Percentiles rank a stretch among this genome's conserved stretches.
Conservation (phyloP, 2,888 invertebrate genomes). For the Lysandra bellargus region DNA sequence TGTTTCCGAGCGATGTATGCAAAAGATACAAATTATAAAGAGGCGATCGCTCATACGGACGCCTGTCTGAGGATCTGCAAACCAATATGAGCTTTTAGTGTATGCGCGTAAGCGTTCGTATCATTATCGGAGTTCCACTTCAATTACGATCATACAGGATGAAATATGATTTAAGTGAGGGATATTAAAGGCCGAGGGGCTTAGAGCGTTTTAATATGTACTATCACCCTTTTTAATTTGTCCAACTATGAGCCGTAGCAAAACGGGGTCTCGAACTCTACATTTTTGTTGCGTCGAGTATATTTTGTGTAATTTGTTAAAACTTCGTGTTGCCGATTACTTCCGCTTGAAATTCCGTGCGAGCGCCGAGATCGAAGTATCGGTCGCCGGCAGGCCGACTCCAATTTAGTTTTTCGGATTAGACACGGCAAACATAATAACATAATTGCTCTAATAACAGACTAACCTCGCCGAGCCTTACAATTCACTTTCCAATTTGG, state of each 20-base stretch:
- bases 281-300: conserved; percentile 52
- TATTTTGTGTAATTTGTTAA: conserved; percentile 69
- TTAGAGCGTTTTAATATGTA: conserved; percentile 77
- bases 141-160: conserved; percentile 79
- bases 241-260: conserved; percentile 71
- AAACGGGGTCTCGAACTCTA: conserved; percentile 59
- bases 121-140: conserved; percentile 60
- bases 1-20: conserved; percentile 74
- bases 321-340: conserved; percentile 79
- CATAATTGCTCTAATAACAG: conserved; percentile 80
- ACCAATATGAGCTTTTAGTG: conserved; percentile 60
- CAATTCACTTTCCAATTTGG: conserved; percentile 81
- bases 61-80: conserved; percentile 53
- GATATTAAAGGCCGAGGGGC: conserved; percentile 77
- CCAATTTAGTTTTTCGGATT: conserved; percentile 81
- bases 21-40: conserved; percentile 80
- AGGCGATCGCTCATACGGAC: conserved; percentile 74
- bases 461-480: conserved; percentile 74
- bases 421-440: conserved; percentile 80
- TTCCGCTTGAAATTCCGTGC: conserved; percentile 80
- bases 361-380: conserved; percentile 78
- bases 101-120: conserved; percentile 59
- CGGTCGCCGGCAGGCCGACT: conserved; percentile 76
- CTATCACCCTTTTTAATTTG: conserved; percentile 78
- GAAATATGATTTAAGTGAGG: conserved; percentile 80